Evolutionary conservation across 2,888 invertebrate species (phyloP).

Genomic region (Bibio marci): DNA sequence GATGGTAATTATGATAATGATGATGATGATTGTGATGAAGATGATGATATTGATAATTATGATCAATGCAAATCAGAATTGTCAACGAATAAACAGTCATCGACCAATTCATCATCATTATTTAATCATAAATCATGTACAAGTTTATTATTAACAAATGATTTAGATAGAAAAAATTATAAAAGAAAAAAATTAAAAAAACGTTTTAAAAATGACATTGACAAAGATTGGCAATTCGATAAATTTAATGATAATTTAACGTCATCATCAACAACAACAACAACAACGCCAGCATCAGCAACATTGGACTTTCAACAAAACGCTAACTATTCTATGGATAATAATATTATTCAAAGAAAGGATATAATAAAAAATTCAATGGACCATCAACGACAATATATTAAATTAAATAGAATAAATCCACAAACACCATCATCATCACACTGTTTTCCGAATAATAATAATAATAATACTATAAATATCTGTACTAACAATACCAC

Average conservation of each 20-base stretch:
- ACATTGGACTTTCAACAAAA: background rate
- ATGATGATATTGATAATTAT: constrained; percentile 6
- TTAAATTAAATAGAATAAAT: background rate
- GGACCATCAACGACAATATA: no score
- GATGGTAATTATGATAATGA: constrained; percentile 1
- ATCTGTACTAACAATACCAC: background rate
- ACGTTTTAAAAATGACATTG: constrained; percentile 1
- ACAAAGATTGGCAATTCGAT: constrained; percentile 1
- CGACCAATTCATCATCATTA: constrained; percentile 3
- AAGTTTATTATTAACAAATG: constrained; percentile 4
- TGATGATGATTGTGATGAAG: constrained; percentile 4
- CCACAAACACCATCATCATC: background rate
- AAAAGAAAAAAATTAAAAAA: background rate
- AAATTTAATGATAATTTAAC: background rate
- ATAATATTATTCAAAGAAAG: no score
- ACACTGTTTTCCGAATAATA: background rate
- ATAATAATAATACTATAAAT: background rate
- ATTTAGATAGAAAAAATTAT: constrained; percentile 5
- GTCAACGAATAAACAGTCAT: background rate
- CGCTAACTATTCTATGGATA: no score
- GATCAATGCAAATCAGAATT: constrained; percentile 2
- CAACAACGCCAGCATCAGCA: background rate
- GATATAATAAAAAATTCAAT: no score
- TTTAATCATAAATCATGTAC: constrained; percentile 7
- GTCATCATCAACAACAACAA: constrained; percentile 1